A percentile compares a stretch with the other conserved stretches of the same genome.
phyloP scores from a whole-genome alignment of 2,113 vertebrate genomes.

The Spizaetus ornatus region DNA sequence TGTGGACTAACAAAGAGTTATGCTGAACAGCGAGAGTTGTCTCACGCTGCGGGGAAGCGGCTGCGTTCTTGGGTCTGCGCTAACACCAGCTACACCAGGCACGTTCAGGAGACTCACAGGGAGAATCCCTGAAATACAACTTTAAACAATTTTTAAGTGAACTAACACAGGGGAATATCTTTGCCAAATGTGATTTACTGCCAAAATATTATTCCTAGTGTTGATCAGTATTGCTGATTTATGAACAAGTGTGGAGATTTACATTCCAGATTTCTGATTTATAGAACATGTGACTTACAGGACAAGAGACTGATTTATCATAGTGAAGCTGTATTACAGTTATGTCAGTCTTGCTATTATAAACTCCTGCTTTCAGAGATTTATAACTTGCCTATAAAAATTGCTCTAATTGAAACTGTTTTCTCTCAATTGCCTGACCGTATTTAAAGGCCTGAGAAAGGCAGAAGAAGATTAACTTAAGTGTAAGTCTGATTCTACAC shows the following conservation, averaged over 20 bases:
- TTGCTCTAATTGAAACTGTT: background rate
- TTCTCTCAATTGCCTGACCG: background rate
- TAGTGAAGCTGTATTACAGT: background rate
- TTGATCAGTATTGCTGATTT: conserved; percentile 34
- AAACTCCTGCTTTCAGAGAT: conserved; percentile 16
- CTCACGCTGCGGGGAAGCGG: background rate
- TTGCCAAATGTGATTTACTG: conserved; percentile 6
- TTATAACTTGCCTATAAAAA: background rate
- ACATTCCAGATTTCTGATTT: conserved; percentile 30
- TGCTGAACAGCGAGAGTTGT: background rate
- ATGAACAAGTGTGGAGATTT: conserved; percentile 9
- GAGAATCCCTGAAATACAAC: background rate
- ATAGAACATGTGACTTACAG: background rate
- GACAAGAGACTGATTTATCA: conserved; percentile 2
- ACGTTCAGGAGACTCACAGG: background rate
- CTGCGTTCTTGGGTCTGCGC: background rate
- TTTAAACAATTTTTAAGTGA: background rate
- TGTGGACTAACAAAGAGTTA: background rate
- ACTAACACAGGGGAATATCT: background rate
- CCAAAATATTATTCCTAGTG: conserved; percentile 13
- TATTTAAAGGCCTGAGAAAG: background rate
- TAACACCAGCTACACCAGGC: background rate
- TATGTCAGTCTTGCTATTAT: background rate
- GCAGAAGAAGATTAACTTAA: background rate
- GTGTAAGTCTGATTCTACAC: background rate